These are phyloP conservation scores for Drosophila siamana DNA, from an alignment of 2,888 invertebrate genomes.

Conservation along the genomic window DNA sequence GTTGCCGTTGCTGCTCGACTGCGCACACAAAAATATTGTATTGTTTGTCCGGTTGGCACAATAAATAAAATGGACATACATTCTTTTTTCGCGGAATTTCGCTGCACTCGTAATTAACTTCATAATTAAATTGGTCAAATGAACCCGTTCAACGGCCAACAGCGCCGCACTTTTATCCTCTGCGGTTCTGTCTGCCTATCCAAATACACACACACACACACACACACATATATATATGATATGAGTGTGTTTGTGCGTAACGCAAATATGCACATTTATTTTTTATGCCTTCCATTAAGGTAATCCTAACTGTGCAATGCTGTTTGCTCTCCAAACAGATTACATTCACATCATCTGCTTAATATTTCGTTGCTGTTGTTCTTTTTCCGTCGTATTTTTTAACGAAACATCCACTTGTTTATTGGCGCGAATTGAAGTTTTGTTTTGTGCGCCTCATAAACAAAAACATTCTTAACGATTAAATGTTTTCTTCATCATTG, in stretches of 20 bases:
- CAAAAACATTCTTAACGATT: too few species aligned
- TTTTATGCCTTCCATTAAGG: not conserved
- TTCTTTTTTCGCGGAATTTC: constrained; percentile 54
- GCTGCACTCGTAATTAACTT: constrained; percentile 64
- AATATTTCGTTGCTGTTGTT: not conserved
- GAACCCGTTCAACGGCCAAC: constrained; percentile 40
- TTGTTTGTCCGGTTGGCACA: constrained; percentile 50
- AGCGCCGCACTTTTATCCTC: constrained; percentile 27
- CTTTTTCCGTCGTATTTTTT: not conserved
- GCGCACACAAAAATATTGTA: constrained; percentile 28
- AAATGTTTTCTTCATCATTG: too few species aligned
- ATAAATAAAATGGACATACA: constrained; percentile 58
- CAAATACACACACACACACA: not conserved
- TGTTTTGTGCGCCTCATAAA: too few species aligned
- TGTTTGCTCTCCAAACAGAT: not conserved
- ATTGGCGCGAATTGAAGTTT: too few species aligned
- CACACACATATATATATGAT: not conserved
- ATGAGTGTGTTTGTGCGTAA: not conserved
- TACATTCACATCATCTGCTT: not conserved
- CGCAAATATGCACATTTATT: not conserved
- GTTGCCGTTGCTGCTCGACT: constrained; percentile 1
- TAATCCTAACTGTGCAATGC: constrained; percentile 6
- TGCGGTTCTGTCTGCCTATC: constrained; percentile 9
- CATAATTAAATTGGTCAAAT: constrained; percentile 69
- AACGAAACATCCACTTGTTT: not conserved